Conservation (phyloP, 1,140 invertebrate species). For the Sinonovacula constricta region DNA sequence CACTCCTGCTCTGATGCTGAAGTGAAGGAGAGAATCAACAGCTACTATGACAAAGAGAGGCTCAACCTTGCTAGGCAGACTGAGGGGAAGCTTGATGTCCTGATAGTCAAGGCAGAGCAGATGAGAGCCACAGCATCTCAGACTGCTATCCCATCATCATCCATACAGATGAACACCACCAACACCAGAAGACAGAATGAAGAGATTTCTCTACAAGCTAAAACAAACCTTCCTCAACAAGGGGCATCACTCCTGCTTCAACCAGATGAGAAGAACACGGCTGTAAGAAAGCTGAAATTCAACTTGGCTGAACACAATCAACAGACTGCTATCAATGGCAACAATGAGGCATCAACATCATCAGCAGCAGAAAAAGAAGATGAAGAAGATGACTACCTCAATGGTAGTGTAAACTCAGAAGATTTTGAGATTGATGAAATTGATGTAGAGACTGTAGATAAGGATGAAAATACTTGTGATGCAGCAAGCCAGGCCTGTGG, state of each 20-base stretch:
- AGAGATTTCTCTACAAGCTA: background rate
- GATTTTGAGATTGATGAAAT: conserved; percentile 45
- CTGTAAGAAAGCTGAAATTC: conserved; percentile 45
- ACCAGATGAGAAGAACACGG: conserved; percentile 28
- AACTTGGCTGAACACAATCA: conserved; percentile 19
- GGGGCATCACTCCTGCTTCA: conserved; percentile 43
- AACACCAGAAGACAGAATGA: background rate
- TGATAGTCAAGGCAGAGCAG: conserved; percentile 41
- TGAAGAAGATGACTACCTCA: conserved; percentile 46
- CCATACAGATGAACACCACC: background rate
- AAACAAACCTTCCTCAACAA: conserved; percentile 2
- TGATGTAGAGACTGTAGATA: conserved; percentile 47
- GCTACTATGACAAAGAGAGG: conserved; percentile 58
- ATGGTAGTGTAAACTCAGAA: conserved; percentile 47
- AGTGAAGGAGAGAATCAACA: conserved; percentile 51
- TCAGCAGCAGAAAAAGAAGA: background rate
- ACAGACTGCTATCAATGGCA: background rate
- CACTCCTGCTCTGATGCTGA: conserved; percentile 35
- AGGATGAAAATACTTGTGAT: background rate
- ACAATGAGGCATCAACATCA: background rate
- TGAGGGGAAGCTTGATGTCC: conserved; percentile 37
- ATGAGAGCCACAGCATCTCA: conserved; percentile 9
- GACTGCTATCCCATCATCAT: background rate
- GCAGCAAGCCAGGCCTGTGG: too few relatives aligned
- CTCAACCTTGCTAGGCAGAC: conserved; percentile 39